Base-by-base conservation (phyloP, 1,140 invertebrate species). In the Bombyx mandarina region DNA sequence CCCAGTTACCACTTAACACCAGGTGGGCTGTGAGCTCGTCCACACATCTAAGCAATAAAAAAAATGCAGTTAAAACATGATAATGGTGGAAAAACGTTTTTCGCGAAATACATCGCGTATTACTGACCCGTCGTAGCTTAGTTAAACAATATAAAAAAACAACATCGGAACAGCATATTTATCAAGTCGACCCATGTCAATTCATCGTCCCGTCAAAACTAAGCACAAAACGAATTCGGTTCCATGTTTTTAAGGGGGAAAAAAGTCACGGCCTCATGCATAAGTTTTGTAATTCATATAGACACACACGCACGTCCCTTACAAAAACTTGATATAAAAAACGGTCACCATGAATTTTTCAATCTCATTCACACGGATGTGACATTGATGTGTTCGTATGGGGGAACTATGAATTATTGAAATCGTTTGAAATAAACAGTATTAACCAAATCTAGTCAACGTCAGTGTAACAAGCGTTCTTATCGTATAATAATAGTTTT, bases 161-260 rank as follows among this genome's bases (percentile, higher is more conserved):
- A 35, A 66, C 44, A 61, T 65, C 52, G 50, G 56, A 54, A 26
- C 59, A 61, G 59, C 71, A 69, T 68, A 71, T 64, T 54, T 52
- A 63, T 62, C 56, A 77, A 55, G 74, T 73, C 77, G 63, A 80
- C 77, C 77, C 73, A 75, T 56, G 68, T 85, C 75, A 82, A 75
- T 66, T 69, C 67, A 67, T 61, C 53, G 43, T 46, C 52, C 43
- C 53, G 62, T 58, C 56, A 63, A 62, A 46, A 64, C 58, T 56
- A 56, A 65, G 62, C 58, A 65, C 65, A 18, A 18, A 18, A 18
- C 12, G 12, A 18, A 18, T 18, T 18, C 12, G 12, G 72, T 73
- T 54, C 43, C 57, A 54, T 18, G 7, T 54, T 22, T 59, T 67
- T 52, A 57, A 52, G 51, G 26, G 12, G 60, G 59, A 57, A 64